phyloP scores from a whole-genome alignment of 2,797 vertebrate species.

The Myripristis jacobus region DNA sequence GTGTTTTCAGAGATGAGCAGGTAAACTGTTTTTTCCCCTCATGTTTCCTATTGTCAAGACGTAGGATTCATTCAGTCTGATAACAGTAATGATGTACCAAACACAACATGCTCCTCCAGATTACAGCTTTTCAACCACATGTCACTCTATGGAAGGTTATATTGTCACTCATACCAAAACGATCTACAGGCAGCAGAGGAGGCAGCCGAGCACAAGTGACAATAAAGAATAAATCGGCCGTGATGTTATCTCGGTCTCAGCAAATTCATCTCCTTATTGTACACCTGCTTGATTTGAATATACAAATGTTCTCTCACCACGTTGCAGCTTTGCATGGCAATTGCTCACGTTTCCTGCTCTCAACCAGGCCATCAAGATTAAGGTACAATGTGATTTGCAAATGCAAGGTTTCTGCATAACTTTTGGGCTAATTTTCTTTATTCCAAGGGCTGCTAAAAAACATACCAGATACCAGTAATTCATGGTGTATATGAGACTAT shows the following conservation, averaged over 20 bases:
- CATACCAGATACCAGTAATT: neutral
- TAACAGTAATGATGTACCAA: no score
- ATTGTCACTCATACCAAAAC: neutral
- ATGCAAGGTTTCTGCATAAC: no score
- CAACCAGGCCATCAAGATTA: neutral
- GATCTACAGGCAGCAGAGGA: no score
- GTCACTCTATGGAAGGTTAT: neutral
- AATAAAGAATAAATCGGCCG: neutral
- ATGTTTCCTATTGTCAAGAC: no score
- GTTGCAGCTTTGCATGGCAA: constrained; percentile 39
- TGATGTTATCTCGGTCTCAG: constrained; percentile 40
- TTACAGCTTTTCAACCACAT: neutral
- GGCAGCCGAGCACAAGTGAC: neutral
- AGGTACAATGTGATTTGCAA: no score
- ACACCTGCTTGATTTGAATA: constrained; percentile 61
- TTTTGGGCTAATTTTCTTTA: neutral
- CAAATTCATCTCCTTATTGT: constrained; percentile 45
- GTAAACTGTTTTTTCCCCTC: constrained; percentile 14
- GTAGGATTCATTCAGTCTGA: neutral
- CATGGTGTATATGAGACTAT: neutral
- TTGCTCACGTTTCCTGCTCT: constrained; percentile 34
- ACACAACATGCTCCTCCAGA: no score
- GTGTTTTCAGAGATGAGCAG: neutral
- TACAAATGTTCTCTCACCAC: constrained; percentile 50
- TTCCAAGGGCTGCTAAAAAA: neutral